A percentile compares a stretch with the other conserved stretches of the same genome.
These are phyloP conservation scores for Hyles lineata DNA, from an alignment of 2,888 invertebrate genomes.

Conservation along the genomic window DNA sequence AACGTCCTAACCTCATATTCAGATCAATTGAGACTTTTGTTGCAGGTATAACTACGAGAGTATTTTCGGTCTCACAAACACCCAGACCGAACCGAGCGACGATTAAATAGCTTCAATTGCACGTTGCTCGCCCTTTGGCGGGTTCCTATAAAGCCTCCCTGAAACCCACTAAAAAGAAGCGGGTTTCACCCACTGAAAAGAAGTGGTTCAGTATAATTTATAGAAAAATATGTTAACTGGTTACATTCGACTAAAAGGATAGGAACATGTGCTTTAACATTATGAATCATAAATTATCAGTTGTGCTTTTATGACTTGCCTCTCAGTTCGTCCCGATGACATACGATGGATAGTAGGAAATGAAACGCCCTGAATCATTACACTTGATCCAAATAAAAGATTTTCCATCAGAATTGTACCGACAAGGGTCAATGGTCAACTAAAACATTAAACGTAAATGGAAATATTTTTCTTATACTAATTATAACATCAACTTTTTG, in stretches of 20 bases:
- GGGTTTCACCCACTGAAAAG: too few relatives aligned
- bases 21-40: too few relatives aligned
- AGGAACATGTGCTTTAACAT: background rate
- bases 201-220: too few relatives aligned
- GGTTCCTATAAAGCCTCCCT: too few relatives aligned
- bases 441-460: constrained; percentile 50
- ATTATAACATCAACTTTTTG: constrained; percentile 78
- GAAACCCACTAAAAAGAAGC: too few relatives aligned
- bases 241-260: background rate
- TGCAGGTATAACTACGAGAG: too few relatives aligned
- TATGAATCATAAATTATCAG: background rate
- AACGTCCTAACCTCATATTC: too few relatives aligned
- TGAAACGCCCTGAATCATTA: background rate
- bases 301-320: background rate
- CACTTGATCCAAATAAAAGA: background rate
- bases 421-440: constrained; percentile 32
- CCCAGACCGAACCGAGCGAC: too few relatives aligned
- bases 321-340: background rate
- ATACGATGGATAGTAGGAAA: background rate
- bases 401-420: background rate
- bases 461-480: constrained; percentile 59
- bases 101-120: too few relatives aligned
- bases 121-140: too few relatives aligned
- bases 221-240: too few relatives aligned
- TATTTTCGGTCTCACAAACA: too few relatives aligned